phyloP scores from a whole-genome alignment of 2,113 vertebrate species.

The Fulmarus glacialis region DNA sequence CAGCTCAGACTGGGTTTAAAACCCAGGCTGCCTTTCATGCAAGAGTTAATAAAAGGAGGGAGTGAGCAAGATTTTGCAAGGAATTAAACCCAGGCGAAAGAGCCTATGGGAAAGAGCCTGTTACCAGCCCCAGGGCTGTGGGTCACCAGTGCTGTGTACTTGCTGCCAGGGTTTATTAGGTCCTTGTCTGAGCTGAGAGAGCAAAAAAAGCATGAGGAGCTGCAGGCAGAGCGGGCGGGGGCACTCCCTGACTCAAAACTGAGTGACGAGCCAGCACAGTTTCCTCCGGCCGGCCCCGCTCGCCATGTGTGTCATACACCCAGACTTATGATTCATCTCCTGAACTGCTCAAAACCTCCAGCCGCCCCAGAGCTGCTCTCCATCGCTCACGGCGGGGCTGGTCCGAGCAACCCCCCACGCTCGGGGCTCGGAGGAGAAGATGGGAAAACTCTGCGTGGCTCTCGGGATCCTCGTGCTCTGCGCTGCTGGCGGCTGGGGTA shows the following conservation, averaged over 20 bases:
- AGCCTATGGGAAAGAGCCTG: neutral
- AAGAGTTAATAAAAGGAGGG: constrained; percentile 35
- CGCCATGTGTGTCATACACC: neutral
- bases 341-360: neutral
- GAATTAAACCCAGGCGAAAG: neutral
- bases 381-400: neutral
- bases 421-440: neutral
- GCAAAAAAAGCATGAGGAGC: neutral
- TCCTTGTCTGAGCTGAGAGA: neutral
- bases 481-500: constrained; percentile 6
- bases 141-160: neutral
- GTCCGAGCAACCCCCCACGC: neutral
- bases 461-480: constrained; percentile 1
- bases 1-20: neutral
- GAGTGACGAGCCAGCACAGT: neutral
- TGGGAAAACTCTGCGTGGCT: neutral
- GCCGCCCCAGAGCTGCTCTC: neutral
- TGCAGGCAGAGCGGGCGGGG: neutral
- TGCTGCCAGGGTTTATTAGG: neutral
- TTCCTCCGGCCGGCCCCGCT: constrained; percentile 13
- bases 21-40: neutral
- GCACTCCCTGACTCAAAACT: neutral
- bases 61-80: neutral
- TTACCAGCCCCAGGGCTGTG: neutral
- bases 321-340: constrained; percentile 34